Conservation (phyloP, 2,888 invertebrate genomes). For the Tolmerus cingulatus region DNA sequence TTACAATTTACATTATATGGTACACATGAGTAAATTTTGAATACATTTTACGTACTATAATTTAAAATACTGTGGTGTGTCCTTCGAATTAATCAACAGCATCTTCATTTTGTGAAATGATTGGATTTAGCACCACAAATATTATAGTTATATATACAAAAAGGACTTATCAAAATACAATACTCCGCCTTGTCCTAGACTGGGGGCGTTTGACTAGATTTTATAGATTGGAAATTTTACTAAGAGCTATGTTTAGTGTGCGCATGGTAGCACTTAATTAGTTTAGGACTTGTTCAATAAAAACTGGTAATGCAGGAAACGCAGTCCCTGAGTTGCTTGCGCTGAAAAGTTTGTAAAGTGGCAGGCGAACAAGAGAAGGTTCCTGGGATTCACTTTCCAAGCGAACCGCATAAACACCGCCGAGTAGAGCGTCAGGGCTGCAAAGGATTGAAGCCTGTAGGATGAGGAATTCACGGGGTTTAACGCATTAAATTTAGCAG, state of each 20-base stretch:
- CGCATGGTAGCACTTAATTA: not conserved
- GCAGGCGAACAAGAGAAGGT: constrained; percentile 93
- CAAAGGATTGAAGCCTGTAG: constrained; percentile 55
- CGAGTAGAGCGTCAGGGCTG: constrained; percentile 92
- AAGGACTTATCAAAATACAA: not conserved
- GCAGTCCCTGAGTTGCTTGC: constrained; percentile 83
- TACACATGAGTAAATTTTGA: not conserved
- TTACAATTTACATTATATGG: not conserved
- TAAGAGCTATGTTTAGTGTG: not conserved
- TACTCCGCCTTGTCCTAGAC: not conserved
- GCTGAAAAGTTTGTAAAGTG: constrained; percentile 93
- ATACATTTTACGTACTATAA: not conserved
- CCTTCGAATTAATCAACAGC: not conserved
- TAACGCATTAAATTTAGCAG: not conserved
- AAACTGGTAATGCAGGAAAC: not conserved
- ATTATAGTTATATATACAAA: not conserved
- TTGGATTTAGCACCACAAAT: not conserved
- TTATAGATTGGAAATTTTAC: not conserved
- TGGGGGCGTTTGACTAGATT: not conserved
- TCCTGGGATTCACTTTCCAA: constrained; percentile 92
- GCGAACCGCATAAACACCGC: constrained; percentile 98
- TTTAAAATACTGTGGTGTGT: not conserved
- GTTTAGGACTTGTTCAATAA: not conserved
- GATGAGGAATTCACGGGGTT: not conserved
- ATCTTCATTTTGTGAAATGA: not conserved